Conservation (phyloP, 2,797 vertebrate genomes). For the Clarias laeviceps region DNA sequence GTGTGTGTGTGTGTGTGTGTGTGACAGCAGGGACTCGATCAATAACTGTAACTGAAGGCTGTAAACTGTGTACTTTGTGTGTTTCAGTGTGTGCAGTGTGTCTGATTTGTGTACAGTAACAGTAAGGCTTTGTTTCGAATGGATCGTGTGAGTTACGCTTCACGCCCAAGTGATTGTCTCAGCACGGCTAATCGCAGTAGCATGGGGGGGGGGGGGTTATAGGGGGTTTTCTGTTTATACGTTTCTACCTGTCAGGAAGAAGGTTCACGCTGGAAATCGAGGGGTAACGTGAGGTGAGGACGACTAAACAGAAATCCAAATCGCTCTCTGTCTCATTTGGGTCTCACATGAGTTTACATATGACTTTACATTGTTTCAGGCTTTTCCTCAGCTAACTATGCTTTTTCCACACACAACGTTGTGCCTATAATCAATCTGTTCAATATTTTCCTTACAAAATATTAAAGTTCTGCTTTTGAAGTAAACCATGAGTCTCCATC, state of each 20-base stretch:
- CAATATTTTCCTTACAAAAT: too few relatives aligned
- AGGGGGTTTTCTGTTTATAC: background rate
- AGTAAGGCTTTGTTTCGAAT: background rate
- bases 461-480: too few relatives aligned
- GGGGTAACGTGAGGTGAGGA: background rate
- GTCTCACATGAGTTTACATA: too few relatives aligned
- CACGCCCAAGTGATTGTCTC: too few relatives aligned
- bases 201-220: too few relatives aligned
- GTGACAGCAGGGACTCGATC: slow-evolving; percentile 37
- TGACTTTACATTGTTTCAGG: too few relatives aligned
- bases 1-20: slow-evolving; percentile 40
- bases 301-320: background rate
- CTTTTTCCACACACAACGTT: too few relatives aligned
- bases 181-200: background rate
- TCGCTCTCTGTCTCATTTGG: background rate
- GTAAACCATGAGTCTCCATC: too few relatives aligned
- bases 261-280: background rate
- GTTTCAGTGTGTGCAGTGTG: background rate
- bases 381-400: too few relatives aligned
- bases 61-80: background rate
- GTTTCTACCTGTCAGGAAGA: background rate
- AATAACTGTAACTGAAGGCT: background rate
- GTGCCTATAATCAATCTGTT: too few relatives aligned
- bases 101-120: background rate
- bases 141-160: background rate